A percentile compares a stretch with the other conserved stretches of the same genome.
Conservation (phyloP, 1,140 invertebrate species). For the Drosophila pseudoananassae region DNA sequence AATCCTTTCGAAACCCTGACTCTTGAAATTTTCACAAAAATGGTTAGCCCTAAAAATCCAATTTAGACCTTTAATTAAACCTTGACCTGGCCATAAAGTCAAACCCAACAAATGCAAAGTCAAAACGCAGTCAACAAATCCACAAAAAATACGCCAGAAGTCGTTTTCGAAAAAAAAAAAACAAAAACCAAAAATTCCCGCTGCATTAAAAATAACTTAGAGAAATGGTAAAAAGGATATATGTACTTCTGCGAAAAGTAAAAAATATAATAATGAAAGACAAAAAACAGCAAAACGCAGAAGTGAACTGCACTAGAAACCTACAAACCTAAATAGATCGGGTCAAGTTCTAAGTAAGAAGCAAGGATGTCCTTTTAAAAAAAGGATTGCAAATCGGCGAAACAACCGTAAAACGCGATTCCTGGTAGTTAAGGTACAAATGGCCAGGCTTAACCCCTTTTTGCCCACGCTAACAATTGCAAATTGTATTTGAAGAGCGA, state of each 20-base stretch:
- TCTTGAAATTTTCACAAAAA: too few species aligned
- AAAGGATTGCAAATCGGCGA: conserved; percentile 17
- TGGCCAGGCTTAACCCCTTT: conserved; percentile 60
- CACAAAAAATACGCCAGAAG: conserved; percentile 22
- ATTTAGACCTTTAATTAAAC: conserved; percentile 3
- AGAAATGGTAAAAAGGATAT: neutral
- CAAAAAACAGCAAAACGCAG: conserved; percentile 1
- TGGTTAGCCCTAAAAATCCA: neutral
- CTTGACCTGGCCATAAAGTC: conserved; percentile 68
- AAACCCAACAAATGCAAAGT: conserved; percentile 76
- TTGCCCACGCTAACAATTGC: conserved; percentile 57
- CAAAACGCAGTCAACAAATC: conserved; percentile 57
- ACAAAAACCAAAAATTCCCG: conserved; percentile 11
- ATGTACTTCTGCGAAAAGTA: conserved; percentile 37
- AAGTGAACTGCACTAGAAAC: conserved; percentile 67
- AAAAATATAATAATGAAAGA: conserved; percentile 21
- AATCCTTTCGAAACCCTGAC: too few species aligned
- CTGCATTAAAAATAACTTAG: conserved; percentile 55
- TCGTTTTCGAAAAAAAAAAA: conserved; percentile 1
- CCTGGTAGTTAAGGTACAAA: conserved; percentile 57
- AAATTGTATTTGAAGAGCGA: conserved; percentile 60
- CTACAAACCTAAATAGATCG: conserved; percentile 77
- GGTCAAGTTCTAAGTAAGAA: conserved; percentile 57
- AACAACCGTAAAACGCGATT: conserved; percentile 61
- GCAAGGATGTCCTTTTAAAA: conserved; percentile 21